These are phyloP conservation scores for Dasysyrphus tricinctus DNA, from an alignment of 2,888 invertebrate species.

Conservation along the genomic window DNA sequence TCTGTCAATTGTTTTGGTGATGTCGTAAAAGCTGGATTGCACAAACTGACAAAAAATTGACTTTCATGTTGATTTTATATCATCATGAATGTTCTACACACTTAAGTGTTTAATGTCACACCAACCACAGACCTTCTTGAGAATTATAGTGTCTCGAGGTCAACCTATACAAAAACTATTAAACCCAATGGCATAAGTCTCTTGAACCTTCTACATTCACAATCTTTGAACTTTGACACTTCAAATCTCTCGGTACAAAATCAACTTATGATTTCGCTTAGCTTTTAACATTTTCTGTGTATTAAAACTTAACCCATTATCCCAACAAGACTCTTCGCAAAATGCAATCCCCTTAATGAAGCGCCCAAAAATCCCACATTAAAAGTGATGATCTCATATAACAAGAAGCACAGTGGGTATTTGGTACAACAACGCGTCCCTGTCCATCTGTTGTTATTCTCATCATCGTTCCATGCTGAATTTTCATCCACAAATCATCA, in stretches of 20 bases:
- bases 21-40: no score
- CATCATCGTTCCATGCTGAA: conserved; percentile 9
- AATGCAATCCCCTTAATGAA: conserved; percentile 37
- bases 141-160: no score
- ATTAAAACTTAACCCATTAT: conserved; percentile 22
- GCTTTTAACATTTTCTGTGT: neutral
- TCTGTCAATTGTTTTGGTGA: no score
- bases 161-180: no score
- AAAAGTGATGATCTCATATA: conserved; percentile 24
- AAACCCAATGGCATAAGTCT: neutral
- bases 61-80: no score
- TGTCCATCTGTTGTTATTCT: conserved; percentile 30
- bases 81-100: no score
- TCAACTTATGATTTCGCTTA: neutral
- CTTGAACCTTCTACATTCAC: neutral
- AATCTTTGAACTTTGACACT: neutral
- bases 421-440: neutral
- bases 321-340: neutral
- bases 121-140: no score
- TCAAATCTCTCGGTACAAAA: neutral
- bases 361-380: conserved; percentile 6
- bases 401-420: conserved; percentile 7
- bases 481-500: conserved; percentile 37
- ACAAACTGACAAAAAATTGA: no score
- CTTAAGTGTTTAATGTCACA: no score